Base-by-base conservation (phyloP, 2,797 vertebrate genomes). In the Cryptoblepharus egeriae region DNA sequence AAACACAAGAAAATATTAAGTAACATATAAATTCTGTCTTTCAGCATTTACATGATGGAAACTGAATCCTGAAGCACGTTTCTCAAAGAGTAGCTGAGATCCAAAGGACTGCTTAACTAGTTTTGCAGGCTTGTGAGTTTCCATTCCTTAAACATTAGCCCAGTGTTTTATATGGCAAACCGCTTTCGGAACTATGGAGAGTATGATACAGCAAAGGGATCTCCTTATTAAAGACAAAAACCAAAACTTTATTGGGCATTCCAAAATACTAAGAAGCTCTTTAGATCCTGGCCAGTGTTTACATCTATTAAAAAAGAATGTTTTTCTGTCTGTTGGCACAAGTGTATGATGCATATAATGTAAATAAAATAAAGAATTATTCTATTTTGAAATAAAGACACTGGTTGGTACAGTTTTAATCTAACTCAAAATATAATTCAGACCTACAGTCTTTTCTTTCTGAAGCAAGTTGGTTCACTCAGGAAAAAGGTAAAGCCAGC, bases 1-100 rank as follows among this genome's bases (percentile, higher is more conserved):
- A 84, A 92, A 95, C 32, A 82, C 65, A 91, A 52, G 89, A 7
- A 49, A 87, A 88, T n/a, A 84, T 26, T n/a, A 87, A 18, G 1
- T 20, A n/a, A 80, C 13, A 61, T 6, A 74, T 8, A 24, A 20
- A 71, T 28, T 55, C 37, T n/a, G 20, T 26, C 37, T 77, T 77
- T 71, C 9, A 52, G 49, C 15, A 37, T 35, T 61, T 22, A 63
- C 6, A 24, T 18, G n/a, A 16, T 49, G 1, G 35, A 52, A 57
- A 64, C 58, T 61, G 2, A 18, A 45, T 42, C 13, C 12, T 32
- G 5, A 12, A 45, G 12, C 8, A 10, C 28, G n/a, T 52, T 70
- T 70, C 37, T 16, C 28, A 42, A 45, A 26, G 15, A 74, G 26
- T 42, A 60, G 2, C 26, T 39, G 37, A 15, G 35, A 42, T 20